Percentiles rank a stretch among this genome's conserved stretches.
These are phyloP conservation scores for Cardiocondyla obscurior DNA, from an alignment of 1,140 invertebrate species.

Conservation along the genomic window DNA sequence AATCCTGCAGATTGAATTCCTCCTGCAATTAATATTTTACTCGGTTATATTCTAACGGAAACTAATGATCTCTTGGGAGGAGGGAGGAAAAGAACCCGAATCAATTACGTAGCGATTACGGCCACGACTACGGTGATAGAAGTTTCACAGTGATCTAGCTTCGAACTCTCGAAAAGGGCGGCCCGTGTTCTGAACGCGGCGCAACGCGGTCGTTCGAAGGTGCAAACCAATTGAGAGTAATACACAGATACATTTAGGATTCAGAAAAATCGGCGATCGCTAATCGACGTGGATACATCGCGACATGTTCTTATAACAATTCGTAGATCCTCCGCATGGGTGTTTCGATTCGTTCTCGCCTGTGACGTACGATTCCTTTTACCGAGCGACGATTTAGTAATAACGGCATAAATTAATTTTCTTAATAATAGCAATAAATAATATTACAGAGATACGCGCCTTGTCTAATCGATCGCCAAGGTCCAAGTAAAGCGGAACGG, in stretches of 20 bases:
- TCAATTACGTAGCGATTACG: constrained; percentile 7
- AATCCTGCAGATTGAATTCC: not conserved
- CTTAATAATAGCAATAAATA: constrained; percentile 61
- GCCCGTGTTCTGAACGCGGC: not conserved
- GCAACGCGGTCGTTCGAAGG: not conserved
- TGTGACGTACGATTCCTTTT: not conserved
- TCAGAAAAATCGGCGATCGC: constrained; percentile 10
- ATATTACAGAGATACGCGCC: constrained; percentile 45
- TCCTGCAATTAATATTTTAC: not conserved
- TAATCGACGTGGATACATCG: not conserved
- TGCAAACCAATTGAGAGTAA: constrained; percentile 16
- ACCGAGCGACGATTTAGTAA: constrained; percentile 3
- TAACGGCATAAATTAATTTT: constrained; percentile 31
- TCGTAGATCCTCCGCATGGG: not conserved
- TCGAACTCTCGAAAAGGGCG: not conserved
- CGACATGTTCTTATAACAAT: not conserved
- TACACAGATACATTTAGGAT: constrained; percentile 11
- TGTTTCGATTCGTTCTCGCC: not conserved
- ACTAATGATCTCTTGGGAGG: constrained; percentile 27
- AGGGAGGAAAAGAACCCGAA: not conserved
- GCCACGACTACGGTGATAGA: not conserved
- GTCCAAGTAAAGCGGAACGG: not conserved
- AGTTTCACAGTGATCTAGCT: constrained; percentile 19
- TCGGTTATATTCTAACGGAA: constrained; percentile 28
- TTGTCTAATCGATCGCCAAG: not conserved